Percentiles rank a stretch among this genome's conserved stretches.
These are phyloP conservation scores for Habropoda laboriosa DNA, from an alignment of 1,140 invertebrate genomes.

Conservation along the genomic window DNA sequence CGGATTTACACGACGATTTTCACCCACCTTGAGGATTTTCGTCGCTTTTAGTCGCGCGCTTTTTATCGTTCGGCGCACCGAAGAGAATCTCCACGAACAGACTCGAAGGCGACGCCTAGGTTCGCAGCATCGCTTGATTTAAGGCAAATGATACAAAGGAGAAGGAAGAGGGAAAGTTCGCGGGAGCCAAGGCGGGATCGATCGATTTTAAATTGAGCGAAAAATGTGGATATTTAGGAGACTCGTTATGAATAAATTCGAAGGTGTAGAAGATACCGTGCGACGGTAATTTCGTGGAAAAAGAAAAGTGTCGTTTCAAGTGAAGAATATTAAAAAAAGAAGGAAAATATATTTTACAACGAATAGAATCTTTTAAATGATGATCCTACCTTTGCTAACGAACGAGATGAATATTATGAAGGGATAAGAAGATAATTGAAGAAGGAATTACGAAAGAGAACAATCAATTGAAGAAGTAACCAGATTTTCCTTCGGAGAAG, in stretches of 20 bases:
- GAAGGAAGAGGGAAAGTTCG: neutral
- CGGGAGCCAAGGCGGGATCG: neutral
- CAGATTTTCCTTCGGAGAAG: neutral
- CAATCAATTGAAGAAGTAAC: neutral
- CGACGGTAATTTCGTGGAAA: neutral
- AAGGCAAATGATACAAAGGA: constrained; percentile 19
- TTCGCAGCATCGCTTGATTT: constrained; percentile 5
- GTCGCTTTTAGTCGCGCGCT: neutral
- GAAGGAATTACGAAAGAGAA: neutral
- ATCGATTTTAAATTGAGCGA: neutral
- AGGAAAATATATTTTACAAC: neutral
- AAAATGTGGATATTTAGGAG: neutral
- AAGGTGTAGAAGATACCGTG: neutral
- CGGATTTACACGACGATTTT: constrained; percentile 6
- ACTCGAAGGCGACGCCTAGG: neutral
- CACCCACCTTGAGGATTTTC: constrained; percentile 19
- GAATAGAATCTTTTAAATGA: too few species aligned
- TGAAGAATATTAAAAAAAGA: too few species aligned
- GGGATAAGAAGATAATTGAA: too few species aligned
- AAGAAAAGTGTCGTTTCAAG: neutral
- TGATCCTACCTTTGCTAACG: neutral
- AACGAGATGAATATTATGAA: too few species aligned
- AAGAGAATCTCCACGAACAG: neutral
- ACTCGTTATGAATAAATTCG: neutral
- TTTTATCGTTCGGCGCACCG: neutral